Conservation (phyloP, 2,113 vertebrate species). For the Physeter macrocephalus region DNA sequence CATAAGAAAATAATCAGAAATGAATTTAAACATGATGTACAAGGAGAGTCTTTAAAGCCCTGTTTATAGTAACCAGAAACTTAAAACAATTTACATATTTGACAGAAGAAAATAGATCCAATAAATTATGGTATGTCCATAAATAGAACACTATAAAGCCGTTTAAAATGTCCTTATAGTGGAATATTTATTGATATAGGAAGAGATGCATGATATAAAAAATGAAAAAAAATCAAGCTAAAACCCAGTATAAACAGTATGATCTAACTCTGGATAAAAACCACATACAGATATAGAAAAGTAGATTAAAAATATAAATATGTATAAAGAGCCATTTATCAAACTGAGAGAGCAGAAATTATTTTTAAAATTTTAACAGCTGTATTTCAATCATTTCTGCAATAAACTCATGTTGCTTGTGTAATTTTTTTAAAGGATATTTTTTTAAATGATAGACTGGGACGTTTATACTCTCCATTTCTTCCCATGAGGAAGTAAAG, state of each 20-base stretch:
- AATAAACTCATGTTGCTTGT: not conserved
- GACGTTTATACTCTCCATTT: not conserved
- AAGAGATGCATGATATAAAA: not conserved
- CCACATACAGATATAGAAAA: not conserved
- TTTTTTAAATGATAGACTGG: not conserved
- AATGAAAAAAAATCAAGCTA: not conserved
- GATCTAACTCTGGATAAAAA: not conserved
- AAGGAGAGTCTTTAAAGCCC: not conserved
- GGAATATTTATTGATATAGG: not conserved
- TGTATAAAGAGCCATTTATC: not conserved
- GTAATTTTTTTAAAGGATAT: not conserved
- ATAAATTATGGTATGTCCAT: slow-evolving; percentile 34
- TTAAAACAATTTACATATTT: slow-evolving; percentile 5
- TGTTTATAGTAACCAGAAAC: slow-evolving; percentile 35
- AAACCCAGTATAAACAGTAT: not conserved
- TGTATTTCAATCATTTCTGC: not conserved
- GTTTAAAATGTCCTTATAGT: slow-evolving; percentile 29
- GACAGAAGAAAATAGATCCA: slow-evolving; percentile 5
- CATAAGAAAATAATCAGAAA: slow-evolving; percentile 17
- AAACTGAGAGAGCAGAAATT: not conserved
- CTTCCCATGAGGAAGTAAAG: not conserved
- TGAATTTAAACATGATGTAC: slow-evolving; percentile 17
- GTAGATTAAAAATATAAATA: not conserved
- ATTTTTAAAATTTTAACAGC: not conserved
- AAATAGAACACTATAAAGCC: slow-evolving; percentile 38